phyloP scores from a whole-genome alignment of 2,113 vertebrate species.

The Phoenicopterus ruber region DNA sequence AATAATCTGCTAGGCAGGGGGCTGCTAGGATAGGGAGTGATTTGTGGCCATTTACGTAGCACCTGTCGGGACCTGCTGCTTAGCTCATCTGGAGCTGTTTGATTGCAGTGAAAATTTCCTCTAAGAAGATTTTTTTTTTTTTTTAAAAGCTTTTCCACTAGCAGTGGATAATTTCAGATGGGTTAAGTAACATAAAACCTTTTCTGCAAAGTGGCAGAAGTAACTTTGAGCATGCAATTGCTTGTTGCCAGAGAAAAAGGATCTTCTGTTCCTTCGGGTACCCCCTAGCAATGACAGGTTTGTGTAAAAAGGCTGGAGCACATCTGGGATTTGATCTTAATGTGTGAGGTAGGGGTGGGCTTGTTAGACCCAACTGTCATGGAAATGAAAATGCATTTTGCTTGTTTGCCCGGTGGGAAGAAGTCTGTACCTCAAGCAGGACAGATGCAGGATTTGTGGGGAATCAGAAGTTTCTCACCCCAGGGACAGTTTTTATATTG shows the following conservation, averaged over 20 bases:
- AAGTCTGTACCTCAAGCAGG: neutral
- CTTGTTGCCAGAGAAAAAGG: neutral
- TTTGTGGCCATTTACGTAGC: slow-evolving; percentile 38
- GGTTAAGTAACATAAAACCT: neutral
- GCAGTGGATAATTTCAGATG: neutral
- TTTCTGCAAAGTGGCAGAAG: neutral
- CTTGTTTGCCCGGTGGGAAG: neutral
- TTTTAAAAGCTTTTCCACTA: neutral
- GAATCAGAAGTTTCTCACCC: neutral
- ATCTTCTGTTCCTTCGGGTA: neutral
- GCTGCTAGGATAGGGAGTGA: neutral
- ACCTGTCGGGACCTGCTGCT: slow-evolving; percentile 11
- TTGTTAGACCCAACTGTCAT: neutral
- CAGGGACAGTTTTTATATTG: neutral
- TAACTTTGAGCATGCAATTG: neutral
- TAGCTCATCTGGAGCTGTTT: slow-evolving; percentile 22
- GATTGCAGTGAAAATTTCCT: slow-evolving; percentile 14
- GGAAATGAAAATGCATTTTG: neutral
- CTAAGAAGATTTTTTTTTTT: slow-evolving; percentile 30
- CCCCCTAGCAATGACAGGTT: neutral
- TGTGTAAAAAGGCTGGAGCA: neutral
- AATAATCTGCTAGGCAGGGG: slow-evolving; percentile 14
- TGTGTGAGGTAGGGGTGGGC: neutral
- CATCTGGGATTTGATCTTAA: neutral
- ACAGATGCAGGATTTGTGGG: neutral